phyloP scores from a whole-genome alignment of 2,797 vertebrate species.

The Brachymystax lenok region DNA sequence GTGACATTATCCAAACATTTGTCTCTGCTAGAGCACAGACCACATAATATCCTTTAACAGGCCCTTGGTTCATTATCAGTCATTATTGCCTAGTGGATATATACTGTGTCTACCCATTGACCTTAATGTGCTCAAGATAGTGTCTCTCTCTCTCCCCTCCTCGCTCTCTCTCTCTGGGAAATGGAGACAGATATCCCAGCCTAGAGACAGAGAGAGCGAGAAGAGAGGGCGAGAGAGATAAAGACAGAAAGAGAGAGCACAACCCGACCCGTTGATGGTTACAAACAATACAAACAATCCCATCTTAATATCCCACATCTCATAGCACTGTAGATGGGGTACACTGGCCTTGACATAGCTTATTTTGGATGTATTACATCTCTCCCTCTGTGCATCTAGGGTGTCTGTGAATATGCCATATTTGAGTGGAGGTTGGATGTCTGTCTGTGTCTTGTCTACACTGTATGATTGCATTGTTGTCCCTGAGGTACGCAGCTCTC shows the following conservation, averaged over 20 bases:
- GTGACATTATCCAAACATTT: constrained; percentile 51
- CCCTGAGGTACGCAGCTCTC: neutral
- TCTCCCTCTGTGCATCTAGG: constrained; percentile 31
- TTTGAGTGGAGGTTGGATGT: constrained; percentile 9
- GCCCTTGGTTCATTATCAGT: constrained; percentile 42
- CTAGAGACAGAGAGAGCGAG: constrained; percentile 16
- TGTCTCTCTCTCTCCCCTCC: neutral
- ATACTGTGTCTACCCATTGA: constrained; percentile 35
- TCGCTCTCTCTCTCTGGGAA: neutral
- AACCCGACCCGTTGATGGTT: constrained; percentile 30
- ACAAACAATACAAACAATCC: constrained; percentile 57
- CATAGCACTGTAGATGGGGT: constrained; percentile 51
- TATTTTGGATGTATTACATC: constrained; percentile 50
- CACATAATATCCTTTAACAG: constrained; percentile 35
- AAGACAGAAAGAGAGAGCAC: constrained; percentile 17
- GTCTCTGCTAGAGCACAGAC: constrained; percentile 34
- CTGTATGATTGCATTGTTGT: neutral
- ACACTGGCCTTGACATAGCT: constrained; percentile 45
- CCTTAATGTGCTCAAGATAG: constrained; percentile 25
- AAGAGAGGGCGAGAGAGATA: neutral
- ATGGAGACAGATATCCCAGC: constrained; percentile 27
- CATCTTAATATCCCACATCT: constrained; percentile 62
- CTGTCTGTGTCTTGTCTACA: neutral
- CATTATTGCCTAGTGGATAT: constrained; percentile 36
- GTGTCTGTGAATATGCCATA: constrained; percentile 28